These are phyloP conservation scores for Leptinotarsa peninsularis DNA, from an alignment of 2,888 invertebrate genomes.

Conservation along the genomic window DNA sequence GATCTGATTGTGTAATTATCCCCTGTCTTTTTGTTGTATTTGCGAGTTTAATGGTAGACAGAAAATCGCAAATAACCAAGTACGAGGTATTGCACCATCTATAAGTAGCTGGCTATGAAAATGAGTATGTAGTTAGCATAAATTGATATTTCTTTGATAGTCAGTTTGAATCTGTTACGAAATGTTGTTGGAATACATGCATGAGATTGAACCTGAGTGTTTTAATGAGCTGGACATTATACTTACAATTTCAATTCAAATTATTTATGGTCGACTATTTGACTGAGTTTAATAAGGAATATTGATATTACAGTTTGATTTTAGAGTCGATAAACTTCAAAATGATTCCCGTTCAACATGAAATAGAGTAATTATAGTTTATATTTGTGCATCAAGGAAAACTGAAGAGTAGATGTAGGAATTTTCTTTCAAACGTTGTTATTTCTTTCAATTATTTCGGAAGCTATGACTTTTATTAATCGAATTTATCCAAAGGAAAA, in stretches of 20 bases:
- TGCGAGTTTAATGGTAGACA: conserved; percentile 52
- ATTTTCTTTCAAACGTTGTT: neutral
- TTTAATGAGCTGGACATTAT: conserved; percentile 40
- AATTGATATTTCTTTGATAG: conserved; percentile 60
- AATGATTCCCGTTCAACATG: neutral
- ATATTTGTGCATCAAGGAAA: neutral
- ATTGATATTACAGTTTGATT: conserved; percentile 17
- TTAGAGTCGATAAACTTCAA: conserved; percentile 10
- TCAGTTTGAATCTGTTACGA: conserved; percentile 49
- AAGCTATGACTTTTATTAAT: neutral
- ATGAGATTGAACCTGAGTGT: conserved; percentile 41
- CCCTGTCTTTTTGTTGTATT: conserved; percentile 49
- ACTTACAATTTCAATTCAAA: conserved; percentile 35
- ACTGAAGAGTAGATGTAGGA: neutral
- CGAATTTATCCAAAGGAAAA: too few relatives aligned
- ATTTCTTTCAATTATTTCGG: neutral
- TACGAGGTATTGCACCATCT: conserved; percentile 58
- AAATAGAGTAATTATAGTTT: neutral
- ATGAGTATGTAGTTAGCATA: conserved; percentile 60
- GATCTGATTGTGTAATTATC: conserved; percentile 48
- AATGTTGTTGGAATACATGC: conserved; percentile 46
- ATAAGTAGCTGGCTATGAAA: conserved; percentile 59
- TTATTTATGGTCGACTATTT: conserved; percentile 32
- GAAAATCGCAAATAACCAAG: conserved; percentile 56
- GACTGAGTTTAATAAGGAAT: conserved; percentile 26